Evolutionary conservation across 2,888 invertebrate species (phyloP).

Genomic region (Elysia crispata): DNA sequence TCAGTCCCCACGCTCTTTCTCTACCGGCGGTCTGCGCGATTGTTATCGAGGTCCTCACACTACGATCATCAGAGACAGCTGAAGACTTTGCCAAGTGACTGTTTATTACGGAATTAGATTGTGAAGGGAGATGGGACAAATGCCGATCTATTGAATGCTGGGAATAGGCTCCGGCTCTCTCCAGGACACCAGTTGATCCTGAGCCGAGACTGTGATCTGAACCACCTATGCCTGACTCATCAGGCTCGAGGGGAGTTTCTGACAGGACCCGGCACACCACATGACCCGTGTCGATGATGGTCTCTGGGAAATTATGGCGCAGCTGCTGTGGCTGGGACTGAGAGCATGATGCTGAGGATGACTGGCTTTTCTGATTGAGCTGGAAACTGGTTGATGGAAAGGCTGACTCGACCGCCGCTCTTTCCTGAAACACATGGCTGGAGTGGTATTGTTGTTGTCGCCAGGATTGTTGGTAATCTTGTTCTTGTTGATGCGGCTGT

Average conservation of each 20-base stretch:
- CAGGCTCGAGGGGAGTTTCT: constrained; percentile 28
- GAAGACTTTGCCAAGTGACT: too few species aligned
- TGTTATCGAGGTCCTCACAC: too few species aligned
- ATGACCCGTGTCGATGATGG: constrained; percentile 36
- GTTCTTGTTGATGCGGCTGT: constrained; percentile 12
- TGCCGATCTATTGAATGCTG: not conserved
- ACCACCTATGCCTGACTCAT: constrained; percentile 27
- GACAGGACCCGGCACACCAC: constrained; percentile 28
- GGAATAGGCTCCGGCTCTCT: not conserved
- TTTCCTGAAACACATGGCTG: not conserved
- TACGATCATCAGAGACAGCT: too few species aligned
- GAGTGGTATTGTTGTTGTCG: not conserved
- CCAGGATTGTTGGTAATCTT: not conserved
- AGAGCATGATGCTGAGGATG: not conserved
- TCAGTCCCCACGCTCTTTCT: too few species aligned
- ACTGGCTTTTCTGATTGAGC: not conserved
- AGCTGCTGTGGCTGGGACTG: not conserved
- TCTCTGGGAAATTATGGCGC: constrained; percentile 17
- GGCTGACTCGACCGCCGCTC: not conserved
- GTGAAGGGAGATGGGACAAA: not conserved
- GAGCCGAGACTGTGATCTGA: constrained; percentile 36
- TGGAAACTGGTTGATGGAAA: not conserved
- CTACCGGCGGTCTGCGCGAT: too few species aligned
- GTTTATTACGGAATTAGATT: too few species aligned
- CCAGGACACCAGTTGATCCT: constrained; percentile 23